Evolutionary conservation across 1,140 invertebrate genomes (phyloP), one percentile per base, ranked within the genome.

Genomic region (Kradibia gibbosae): DNA sequence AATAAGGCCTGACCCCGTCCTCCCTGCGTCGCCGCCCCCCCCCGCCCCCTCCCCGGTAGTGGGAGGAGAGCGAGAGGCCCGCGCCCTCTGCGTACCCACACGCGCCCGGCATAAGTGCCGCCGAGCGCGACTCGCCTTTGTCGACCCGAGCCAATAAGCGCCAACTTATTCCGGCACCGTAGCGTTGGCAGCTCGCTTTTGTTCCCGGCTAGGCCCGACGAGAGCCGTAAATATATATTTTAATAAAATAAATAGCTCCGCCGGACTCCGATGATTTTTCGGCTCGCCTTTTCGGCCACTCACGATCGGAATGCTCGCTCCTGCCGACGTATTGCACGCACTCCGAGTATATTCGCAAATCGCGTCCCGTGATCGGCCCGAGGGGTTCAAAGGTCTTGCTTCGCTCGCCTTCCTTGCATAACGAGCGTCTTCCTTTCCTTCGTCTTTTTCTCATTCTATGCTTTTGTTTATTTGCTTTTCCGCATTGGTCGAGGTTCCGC

Each of bases 201-300:
- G 72, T 76, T 72, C 17, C n/a, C 28, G 25, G 50, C 11, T 36
- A n/a, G 39, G 5, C 50, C 48, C 22, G 50, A 42, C 17, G 57
- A 48, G 57, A 34, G 57, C 67, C 57, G 80, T 81, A 81, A 81
- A 81, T 73, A 62, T 81, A 70, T 81, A 81, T 81, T 81, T 81
- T 81, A 73, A 76, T 70, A 39, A 76, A 81, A 75, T 57, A 81
- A 67, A 81, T 62, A 65, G 71, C 42, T 80, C 28, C 5, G 34
- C 20, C 36, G 53, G 55, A 76, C 34, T 36, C 7, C 45, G 48
- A 78, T 78, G 65, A 53, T 55, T 78, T 55, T 71, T 71, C 45
- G 36, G 20, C 62, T 15, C 25, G 15, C 3, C 28, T 28, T 57
- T 60, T 11, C 7, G 74, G 25, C 13, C 74, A 42, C 55, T 39